Conservation (phyloP, 1,140 invertebrate species). For the Solenopsis fugax region DNA sequence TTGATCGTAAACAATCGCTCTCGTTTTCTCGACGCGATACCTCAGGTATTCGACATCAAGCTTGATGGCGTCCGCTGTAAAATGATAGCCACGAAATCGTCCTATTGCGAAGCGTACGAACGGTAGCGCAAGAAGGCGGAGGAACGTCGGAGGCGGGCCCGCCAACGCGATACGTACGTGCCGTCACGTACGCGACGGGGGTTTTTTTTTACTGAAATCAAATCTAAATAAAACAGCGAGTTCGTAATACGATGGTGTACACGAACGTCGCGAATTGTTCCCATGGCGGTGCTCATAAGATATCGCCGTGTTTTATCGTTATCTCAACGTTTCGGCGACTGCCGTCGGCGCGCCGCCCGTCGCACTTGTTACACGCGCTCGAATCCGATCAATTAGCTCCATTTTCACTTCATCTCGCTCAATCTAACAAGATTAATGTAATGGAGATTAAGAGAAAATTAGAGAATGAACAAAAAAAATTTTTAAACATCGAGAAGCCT, state of each 20-base stretch:
- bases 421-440: background rate
- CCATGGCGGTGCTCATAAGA: conserved; percentile 73
- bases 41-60: background rate
- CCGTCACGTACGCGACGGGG: conserved; percentile 80
- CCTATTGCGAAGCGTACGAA: conserved; percentile 11
- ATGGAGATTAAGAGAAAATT: background rate
- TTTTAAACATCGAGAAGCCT: background rate
- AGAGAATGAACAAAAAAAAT: background rate
- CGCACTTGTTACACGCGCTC: conserved; percentile 1
- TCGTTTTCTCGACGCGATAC: background rate
- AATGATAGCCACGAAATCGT: conserved; percentile 32
- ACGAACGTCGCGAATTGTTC: conserved; percentile 70
- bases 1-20: background rate
- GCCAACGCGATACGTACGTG: conserved; percentile 73
- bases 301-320: conserved; percentile 51
- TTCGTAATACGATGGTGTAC: conserved; percentile 49
- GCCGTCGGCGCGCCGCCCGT: background rate
- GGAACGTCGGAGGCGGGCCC: conserved; percentile 54
- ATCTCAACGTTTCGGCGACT: conserved; percentile 48
- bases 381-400: background rate
- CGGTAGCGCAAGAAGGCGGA: conserved; percentile 28
- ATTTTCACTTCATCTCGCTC: background rate
- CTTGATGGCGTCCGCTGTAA: background rate
- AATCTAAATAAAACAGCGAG: conserved; percentile 81
- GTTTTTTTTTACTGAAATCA: conserved; percentile 80